A percentile compares a stretch with the other conserved stretches of the same genome.
phyloP scores from a whole-genome alignment of 2,888 invertebrate species.

The Zygothrica quintamaculata region DNA sequence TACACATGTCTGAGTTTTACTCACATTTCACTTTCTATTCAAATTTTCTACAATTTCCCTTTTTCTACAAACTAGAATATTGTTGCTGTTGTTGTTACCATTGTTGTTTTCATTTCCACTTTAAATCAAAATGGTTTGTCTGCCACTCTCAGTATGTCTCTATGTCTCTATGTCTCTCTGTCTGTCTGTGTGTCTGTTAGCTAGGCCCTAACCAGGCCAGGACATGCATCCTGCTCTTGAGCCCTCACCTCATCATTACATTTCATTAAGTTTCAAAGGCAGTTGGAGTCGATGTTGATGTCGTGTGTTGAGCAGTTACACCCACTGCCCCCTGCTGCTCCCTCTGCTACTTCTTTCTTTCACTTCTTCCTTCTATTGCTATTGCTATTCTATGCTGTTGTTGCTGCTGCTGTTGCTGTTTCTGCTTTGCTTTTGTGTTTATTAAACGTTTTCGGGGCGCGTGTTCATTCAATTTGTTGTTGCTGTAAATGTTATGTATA shows the following conservation, averaged over 20 bases:
- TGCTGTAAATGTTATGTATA: slow-evolving; percentile 73
- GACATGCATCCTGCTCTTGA: slow-evolving; percentile 16
- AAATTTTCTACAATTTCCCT: slow-evolving; percentile 18
- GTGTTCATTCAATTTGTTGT: slow-evolving; percentile 80
- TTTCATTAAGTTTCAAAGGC: slow-evolving; percentile 74
- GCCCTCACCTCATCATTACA: slow-evolving; percentile 68
- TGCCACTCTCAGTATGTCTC: too few relatives aligned
- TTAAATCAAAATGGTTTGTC: slow-evolving; percentile 62
- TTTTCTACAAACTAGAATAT: slow-evolving; percentile 14
- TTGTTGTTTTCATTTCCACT: slow-evolving; percentile 66
- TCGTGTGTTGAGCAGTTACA: slow-evolving; percentile 16
- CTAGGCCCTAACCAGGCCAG: slow-evolving; percentile 30
- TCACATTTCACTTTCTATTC: slow-evolving; percentile 53
- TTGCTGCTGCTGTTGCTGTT: slow-evolving; percentile 10
- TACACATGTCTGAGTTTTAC: slow-evolving; percentile 17
- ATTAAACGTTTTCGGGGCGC: slow-evolving; percentile 81
- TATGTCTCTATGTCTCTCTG: too few relatives aligned
- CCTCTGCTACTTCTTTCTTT: slow-evolving; percentile 68
- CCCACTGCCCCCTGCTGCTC: slow-evolving; percentile 8
- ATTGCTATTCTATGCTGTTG: slow-evolving; percentile 17
- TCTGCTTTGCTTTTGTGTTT: slow-evolving; percentile 69
- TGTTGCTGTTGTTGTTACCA: slow-evolving; percentile 31
- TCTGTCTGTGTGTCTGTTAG: slow-evolving; percentile 51
- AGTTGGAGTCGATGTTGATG: slow-evolving; percentile 24
- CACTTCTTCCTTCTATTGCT: slow-evolving; percentile 39